Percentiles rank a stretch among this genome's conserved stretches.
Evolutionary conservation across 2,113 vertebrate species (phyloP).

Genomic region (Xiphophorus hellerii): DNA sequence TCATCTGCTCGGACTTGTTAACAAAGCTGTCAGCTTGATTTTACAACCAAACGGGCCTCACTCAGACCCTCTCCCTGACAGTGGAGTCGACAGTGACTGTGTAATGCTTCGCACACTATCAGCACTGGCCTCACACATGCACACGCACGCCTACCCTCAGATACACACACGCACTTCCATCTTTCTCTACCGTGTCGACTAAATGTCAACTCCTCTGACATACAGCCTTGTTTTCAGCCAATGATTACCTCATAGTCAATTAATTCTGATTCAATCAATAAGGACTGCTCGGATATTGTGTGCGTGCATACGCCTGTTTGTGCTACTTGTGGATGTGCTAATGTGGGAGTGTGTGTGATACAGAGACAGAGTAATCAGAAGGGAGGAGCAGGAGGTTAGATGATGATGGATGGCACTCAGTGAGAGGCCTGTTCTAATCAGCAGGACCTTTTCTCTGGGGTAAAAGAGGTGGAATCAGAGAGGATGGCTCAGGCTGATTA

Average conservation of each 20-base stretch:
- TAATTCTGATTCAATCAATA: conserved; percentile 84
- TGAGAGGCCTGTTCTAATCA: conserved; percentile 74
- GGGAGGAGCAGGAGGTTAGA: conserved; percentile 55
- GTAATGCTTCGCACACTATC: conserved; percentile 41
- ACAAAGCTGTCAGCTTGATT: conserved; percentile 86
- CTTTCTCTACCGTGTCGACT: conserved; percentile 53
- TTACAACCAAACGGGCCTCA: conserved; percentile 84
- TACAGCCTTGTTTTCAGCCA: conserved; percentile 79
- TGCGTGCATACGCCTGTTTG: conserved; percentile 19
- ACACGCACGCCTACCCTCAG: conserved; percentile 17
- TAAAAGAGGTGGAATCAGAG: conserved; percentile 47
- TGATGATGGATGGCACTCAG: conserved; percentile 71
- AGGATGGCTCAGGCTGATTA: conserved; percentile 44
- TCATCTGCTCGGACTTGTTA: conserved; percentile 87
- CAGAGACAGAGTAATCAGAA: conserved; percentile 54
- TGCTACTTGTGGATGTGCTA: conserved; percentile 17
- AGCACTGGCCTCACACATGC: conserved; percentile 16
- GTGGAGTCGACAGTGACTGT: conserved; percentile 37
- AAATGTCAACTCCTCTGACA: conserved; percentile 76
- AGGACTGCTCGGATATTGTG: conserved; percentile 61
- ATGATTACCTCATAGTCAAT: conserved; percentile 86
- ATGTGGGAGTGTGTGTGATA: conserved; percentile 11
- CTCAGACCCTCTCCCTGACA: conserved; percentile 79
- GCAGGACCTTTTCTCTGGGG: conserved; percentile 66
- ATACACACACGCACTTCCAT: conserved; percentile 18